phyloP scores from a whole-genome alignment of 2,113 vertebrate species.

The Oncorhynchus kisutch region DNA sequence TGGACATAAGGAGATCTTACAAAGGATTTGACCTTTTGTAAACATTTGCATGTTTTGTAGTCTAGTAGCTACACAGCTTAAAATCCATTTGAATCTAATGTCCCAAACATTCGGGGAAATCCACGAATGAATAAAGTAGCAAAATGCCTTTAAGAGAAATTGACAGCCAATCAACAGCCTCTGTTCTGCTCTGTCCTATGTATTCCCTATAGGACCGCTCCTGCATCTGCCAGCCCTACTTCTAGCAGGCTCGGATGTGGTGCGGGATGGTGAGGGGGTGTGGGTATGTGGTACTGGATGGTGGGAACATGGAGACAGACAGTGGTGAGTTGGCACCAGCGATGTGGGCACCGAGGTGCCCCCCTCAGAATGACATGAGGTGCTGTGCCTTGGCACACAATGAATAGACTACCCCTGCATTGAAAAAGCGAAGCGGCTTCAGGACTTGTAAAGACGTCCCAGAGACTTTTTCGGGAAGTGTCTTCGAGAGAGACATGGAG shows the following conservation, averaged over 20 bases:
- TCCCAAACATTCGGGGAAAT: background rate
- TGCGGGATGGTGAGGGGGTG: background rate
- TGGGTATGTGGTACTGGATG: slow-evolving; percentile 2
- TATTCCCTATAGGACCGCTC: slow-evolving; percentile 1
- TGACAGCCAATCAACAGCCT: slow-evolving; percentile 16
- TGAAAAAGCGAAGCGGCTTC: slow-evolving; percentile 25
- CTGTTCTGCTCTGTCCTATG: background rate
- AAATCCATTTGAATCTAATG: background rate
- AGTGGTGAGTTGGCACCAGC: slow-evolving; percentile 58
- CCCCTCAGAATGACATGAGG: slow-evolving; percentile 52
- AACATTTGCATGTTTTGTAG: background rate
- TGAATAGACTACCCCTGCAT: slow-evolving; percentile 66
- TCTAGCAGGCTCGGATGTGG: background rate
- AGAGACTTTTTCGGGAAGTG: slow-evolving; percentile 1
- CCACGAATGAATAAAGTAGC: slow-evolving; percentile 2
- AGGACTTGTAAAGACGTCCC: slow-evolving; percentile 3
- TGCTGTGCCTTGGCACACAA: slow-evolving; percentile 59
- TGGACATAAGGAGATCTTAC: background rate
- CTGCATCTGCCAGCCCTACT: slow-evolving; percentile 10
- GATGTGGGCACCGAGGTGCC: slow-evolving; percentile 47
- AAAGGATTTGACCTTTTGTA: background rate
- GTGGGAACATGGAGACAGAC: slow-evolving; percentile 7
- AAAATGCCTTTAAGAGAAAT: slow-evolving; percentile 27
- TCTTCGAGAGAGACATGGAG: background rate
- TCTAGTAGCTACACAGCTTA: background rate